Evolutionary conservation across 23 tunicate species (phyloP), one percentile per base, ranked within the genome.

Genomic region (Halocynthia aurantium): DNA sequence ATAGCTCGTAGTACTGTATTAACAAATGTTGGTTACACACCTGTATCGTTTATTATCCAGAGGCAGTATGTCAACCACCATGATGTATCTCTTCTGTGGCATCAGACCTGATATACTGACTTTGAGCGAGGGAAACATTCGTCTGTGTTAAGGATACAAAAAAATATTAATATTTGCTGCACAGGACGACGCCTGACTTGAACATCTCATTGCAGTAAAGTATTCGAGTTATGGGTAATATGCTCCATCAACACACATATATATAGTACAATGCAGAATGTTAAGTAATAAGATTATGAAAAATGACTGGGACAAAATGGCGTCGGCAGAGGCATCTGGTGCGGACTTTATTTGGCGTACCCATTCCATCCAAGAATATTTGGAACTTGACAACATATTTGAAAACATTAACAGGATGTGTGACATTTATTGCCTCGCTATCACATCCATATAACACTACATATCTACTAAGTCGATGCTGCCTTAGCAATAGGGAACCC

Each of bases 11-110:
- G 17, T 58, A 58, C 17, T 58, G 63, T 2, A 13, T 58, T 13
- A 58, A 0, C 15, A 58, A 58, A 15, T 13, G 17, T 58, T 1
- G 15, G n/a, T 1, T 15, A 15, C 78, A 9, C 57, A 82, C 93
- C 93, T 87, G 86, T 87, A 87, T 87, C 93, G 82, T 76, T 77
- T 87, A 76, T 87, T 87, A 52, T 87, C 93, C 0, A 87, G 66
- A 6, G 93, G 93, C 6, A 77, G 40, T 7, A 87, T 72, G 57
- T 87, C 93, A 7, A 87, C 62, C 0, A 83, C 86, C 83, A 87
- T 75, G 18, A 82, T 61, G 80, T 87, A 87, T 68, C 55, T 70
- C 8, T 22, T 40, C 7, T 68, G 56, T 8, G 93, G 93, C 0
- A 76, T 52, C 51, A 87, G 64, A 6, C 85, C 93, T 0, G 55